phyloP scores from a whole-genome alignment of 2,888 invertebrate species.

The Chaetogeoica ovagalla region DNA sequence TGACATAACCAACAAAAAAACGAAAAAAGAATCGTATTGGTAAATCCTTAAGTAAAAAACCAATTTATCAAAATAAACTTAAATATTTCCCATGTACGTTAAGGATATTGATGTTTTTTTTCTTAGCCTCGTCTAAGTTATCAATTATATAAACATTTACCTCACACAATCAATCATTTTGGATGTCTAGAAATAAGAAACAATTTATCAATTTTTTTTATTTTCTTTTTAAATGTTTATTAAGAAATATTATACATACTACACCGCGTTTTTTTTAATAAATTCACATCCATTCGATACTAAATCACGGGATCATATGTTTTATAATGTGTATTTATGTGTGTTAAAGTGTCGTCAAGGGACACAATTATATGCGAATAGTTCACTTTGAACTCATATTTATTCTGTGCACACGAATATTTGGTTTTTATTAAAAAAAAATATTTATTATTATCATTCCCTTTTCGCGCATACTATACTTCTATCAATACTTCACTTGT shows the following conservation, averaged over 20 bases:
- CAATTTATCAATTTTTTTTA: background rate
- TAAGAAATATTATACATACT: background rate
- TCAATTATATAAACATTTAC: slow-evolving; percentile 12
- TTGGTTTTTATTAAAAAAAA: too few species aligned
- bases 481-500: too few species aligned
- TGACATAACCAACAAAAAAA: too few species aligned
- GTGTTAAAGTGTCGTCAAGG: too few species aligned
- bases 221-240: background rate
- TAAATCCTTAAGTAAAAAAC: background rate
- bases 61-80: slow-evolving; percentile 18
- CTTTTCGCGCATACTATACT: too few species aligned
- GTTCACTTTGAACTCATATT: too few species aligned
- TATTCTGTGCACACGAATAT: too few species aligned
- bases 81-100: background rate
- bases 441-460: too few species aligned
- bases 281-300: too few species aligned
- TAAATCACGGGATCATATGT: too few species aligned
- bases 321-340: too few species aligned
- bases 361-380: too few species aligned
- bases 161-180: slow-evolving; percentile 5
- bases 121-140: background rate
- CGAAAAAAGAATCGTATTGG: background rate
- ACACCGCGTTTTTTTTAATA: background rate
- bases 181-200: background rate
- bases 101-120: background rate